phyloP scores from a whole-genome alignment of 2,888 invertebrate genomes.

The Seira sanloemensis region DNA sequence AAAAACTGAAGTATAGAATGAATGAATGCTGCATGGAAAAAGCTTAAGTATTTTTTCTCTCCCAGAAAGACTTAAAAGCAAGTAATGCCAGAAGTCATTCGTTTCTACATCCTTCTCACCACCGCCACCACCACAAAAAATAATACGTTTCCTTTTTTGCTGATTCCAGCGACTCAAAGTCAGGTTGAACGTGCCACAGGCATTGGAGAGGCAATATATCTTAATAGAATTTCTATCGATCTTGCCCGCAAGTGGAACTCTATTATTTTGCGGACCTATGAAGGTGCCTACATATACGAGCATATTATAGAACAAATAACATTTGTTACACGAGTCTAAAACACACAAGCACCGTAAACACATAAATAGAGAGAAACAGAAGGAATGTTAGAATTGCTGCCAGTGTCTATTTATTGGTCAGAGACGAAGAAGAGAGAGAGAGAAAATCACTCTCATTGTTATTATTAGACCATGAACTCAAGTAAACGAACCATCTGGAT shows the following conservation, averaged over 20 bases:
- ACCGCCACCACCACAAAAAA: constrained; percentile 9
- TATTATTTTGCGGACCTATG: constrained; percentile 30
- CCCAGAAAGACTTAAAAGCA: not conserved
- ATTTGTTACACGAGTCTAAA: not conserved
- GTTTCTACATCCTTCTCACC: constrained; percentile 7
- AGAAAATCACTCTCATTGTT: constrained; percentile 28
- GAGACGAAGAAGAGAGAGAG: constrained; percentile 13
- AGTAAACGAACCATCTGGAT: constrained; percentile 20
- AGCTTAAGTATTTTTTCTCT: not conserved
- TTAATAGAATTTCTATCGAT: constrained; percentile 64
- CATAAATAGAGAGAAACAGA: constrained; percentile 6
- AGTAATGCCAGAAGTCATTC: constrained; percentile 24
- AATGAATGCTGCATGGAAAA: not conserved
- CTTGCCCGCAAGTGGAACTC: constrained; percentile 55
- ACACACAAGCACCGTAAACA: not conserved
- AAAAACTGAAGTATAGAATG: constrained; percentile 32
- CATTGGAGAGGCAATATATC: constrained; percentile 52
- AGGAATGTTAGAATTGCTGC: not conserved
- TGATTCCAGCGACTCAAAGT: constrained; percentile 9
- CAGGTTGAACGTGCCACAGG: constrained; percentile 49
- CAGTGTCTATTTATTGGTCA: constrained; percentile 2
- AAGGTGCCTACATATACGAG: not conserved
- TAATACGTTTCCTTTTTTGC: constrained; percentile 4
- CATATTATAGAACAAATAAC: constrained; percentile 1
- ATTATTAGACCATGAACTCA: constrained; percentile 33